These are phyloP conservation scores for Agrochola circellaris DNA, from an alignment of 2,888 invertebrate species.

Conservation along the genomic window DNA sequence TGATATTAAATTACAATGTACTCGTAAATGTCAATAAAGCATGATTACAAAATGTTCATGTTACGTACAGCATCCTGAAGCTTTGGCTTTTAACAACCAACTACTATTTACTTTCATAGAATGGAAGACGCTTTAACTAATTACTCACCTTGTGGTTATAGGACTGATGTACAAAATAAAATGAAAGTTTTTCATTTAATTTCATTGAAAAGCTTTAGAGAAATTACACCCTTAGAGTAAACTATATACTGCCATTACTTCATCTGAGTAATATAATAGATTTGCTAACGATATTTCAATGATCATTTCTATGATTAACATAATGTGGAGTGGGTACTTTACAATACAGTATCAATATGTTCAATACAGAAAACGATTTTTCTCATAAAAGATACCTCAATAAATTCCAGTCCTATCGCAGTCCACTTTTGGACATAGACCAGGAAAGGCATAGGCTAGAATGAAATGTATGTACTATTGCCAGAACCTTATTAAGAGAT, in stretches of 20 bases:
- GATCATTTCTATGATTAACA: neutral
- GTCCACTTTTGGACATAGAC: no score
- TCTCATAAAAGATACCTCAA: neutral
- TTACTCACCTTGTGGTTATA: no score
- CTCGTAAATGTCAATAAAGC: constrained; percentile 7
- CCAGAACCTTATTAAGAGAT: neutral
- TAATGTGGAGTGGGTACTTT: neutral
- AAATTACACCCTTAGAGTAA: neutral
- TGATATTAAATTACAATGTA: neutral
- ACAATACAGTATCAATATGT: no score
- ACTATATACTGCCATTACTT: neutral
- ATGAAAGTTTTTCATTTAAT: neutral
- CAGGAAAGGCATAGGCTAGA: no score
- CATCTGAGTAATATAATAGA: neutral
- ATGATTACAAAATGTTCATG: constrained; percentile 9
- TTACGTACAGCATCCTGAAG: constrained; percentile 4
- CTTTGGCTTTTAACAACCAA: neutral
- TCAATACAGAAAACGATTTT: neutral
- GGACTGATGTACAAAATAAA: no score
- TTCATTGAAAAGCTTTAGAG: no score
- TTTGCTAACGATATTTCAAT: neutral
- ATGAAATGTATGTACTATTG: neutral
- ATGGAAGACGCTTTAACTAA: neutral
- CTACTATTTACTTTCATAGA: neutral
- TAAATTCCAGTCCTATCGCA: neutral